Evolutionary conservation across 35 echinoderm and acorn worm genomes (phyloP), one percentile per base, ranked within the genome.

Genomic region (Apostichopus parvimensis): DNA sequence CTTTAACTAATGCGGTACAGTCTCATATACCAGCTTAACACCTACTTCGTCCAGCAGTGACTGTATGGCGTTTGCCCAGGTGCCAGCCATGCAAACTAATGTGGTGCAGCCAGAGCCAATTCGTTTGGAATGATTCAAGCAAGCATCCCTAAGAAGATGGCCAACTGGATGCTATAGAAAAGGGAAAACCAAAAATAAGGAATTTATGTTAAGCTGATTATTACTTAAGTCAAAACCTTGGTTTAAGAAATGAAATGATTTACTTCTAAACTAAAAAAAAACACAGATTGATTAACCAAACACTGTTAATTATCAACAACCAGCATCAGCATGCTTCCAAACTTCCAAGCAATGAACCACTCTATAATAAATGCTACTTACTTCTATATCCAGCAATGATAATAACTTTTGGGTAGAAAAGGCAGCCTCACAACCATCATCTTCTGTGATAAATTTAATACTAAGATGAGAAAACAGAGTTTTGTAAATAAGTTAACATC

Each of bases 381-480:
- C 94, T 87, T 95, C 94, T 93, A 95, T 92, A 77, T 95, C 91
- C 17, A 95, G 79, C 17, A 62, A 57, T 28, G 86, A 92, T 45
- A 95, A 28, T 4, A 95, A 91, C 25, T 93, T 78, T 55, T 59
- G n/a, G 68, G 91, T 82, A 75, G 78, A 85, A 22, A 87, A 92
- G 7, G 93, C 54, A 20, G 83, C 86, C 28, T 95, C 94, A 54
- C 70, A 83, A 11, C 85, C 57, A 22, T 84, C 86, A 78, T 93
- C 85, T 73, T 92, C 94, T 57, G 87, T 78, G 57, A 95, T 34
- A 56, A 85, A 85, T 82, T 95, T 95, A 75, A 95, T 95, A 20
- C 21, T 58, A 71, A 77, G 24, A 92, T 45, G 72, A 86, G 70
- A 77, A 17, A 78, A 77, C 15, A 84, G 18, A 78, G 34, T 45